A percentile compares a stretch with the other conserved stretches of the same genome.
phyloP scores from a whole-genome alignment of 2,888 invertebrate species.

The Halocaridina rubra region DNA sequence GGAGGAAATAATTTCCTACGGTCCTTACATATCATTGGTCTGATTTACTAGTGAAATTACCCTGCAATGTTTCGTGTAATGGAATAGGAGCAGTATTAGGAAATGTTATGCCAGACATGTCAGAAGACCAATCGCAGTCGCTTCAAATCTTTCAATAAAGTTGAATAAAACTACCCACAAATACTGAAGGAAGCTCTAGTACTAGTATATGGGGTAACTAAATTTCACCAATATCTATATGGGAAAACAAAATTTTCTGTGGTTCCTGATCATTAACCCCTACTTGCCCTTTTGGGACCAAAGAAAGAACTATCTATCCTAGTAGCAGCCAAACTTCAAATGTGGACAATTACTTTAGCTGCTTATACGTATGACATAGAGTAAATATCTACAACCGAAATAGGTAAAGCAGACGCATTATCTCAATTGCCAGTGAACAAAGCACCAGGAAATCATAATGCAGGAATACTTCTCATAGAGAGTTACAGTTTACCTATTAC shows the following conservation, averaged over 20 bases:
- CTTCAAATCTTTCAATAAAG: not conserved
- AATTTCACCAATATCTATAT: slow-evolving; percentile 44
- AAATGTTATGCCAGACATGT: slow-evolving; percentile 23
- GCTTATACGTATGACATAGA: slow-evolving; percentile 3
- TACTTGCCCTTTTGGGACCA: slow-evolving; percentile 9
- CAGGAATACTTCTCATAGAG: not conserved
- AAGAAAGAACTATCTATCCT: slow-evolving; percentile 19
- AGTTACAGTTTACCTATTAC: not conserved
- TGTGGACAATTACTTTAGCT: slow-evolving; percentile 5
- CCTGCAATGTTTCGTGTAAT: not conserved
- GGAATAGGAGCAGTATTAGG: slow-evolving; percentile 64
- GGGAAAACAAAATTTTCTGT: slow-evolving; percentile 22
- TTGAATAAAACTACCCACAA: slow-evolving; percentile 44
- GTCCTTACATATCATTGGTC: not conserved
- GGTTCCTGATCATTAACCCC: slow-evolving; percentile 45
- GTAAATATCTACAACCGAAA: not conserved
- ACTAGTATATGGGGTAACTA: slow-evolving; percentile 25
- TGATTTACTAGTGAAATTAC: slow-evolving; percentile 5
- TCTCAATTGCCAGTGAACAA: slow-evolving; percentile 11
- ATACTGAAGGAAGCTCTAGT: slow-evolving; percentile 38
- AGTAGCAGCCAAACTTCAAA: slow-evolving; percentile 23
- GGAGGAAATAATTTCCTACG: not conserved
- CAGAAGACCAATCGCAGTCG: slow-evolving; percentile 23
- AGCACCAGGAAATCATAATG: not conserved
- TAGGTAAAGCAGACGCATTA: slow-evolving; percentile 14